phyloP scores from a whole-genome alignment of 2,113 vertebrate species.

The Sakesphorus luctuosus region DNA sequence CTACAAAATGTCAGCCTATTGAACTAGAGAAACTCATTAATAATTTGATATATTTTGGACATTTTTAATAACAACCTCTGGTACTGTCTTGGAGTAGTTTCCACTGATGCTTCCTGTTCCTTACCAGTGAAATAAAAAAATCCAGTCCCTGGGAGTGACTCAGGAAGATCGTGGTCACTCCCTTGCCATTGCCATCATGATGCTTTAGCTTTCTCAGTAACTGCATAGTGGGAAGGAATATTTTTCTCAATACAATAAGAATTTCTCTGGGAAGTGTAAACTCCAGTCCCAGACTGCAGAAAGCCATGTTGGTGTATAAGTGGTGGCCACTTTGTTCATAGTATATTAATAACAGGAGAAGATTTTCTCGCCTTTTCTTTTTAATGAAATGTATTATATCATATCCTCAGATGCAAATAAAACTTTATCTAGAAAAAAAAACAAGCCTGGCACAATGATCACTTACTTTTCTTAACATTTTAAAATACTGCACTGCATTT shows the following conservation, averaged over 20 bases:
- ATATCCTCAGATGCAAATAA: constrained; percentile 23
- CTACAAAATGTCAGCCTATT: background rate
- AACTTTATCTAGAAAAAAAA: background rate
- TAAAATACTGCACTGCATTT: background rate
- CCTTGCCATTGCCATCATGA: background rate
- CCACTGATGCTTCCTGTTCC: background rate
- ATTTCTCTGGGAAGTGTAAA: background rate
- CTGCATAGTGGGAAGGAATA: background rate
- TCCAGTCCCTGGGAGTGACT: background rate
- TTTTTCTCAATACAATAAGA: background rate
- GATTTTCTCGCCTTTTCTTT: background rate
- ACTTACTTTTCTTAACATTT: background rate
- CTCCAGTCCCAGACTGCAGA: background rate
- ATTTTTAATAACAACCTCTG: background rate
- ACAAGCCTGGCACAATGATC: background rate
- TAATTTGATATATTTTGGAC: background rate
- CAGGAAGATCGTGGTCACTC: background rate
- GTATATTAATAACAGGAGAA: background rate
- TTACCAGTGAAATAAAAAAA: background rate
- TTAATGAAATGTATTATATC: background rate
- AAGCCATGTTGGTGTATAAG: background rate
- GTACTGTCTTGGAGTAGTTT: background rate
- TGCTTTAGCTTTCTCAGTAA: background rate
- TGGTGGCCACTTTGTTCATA: background rate
- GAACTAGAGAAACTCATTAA: background rate